These are phyloP conservation scores for Sturmia bella DNA, from an alignment of 2,888 invertebrate species.

Conservation along the genomic window DNA sequence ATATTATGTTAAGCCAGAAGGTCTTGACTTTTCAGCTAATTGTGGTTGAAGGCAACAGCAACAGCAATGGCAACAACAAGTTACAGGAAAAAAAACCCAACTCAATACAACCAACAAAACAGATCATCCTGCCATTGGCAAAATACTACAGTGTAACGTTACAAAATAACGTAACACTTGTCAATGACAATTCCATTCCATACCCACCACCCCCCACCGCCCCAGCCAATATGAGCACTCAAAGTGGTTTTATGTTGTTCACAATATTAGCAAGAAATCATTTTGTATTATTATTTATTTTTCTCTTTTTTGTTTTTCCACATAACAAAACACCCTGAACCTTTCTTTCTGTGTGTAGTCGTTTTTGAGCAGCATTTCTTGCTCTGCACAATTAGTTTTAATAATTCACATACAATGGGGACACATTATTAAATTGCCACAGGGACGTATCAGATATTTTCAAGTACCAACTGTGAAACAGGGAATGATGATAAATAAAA, in stretches of 20 bases:
- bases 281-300: background rate
- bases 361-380: conserved; percentile 15
- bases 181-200: conserved; percentile 29
- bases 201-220: too few species aligned
- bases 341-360: background rate
- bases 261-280: conserved; percentile 24
- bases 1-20: conserved; percentile 47
- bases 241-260: conserved; percentile 10
- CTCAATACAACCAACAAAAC: background rate
- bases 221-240: background rate
- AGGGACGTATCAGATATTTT: conserved; percentile 64
- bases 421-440: conserved; percentile 68
- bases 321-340: background rate
- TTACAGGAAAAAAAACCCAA: background rate
- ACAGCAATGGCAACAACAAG: conserved; percentile 8
- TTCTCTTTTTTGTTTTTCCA: too few species aligned
- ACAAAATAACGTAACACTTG: conserved; percentile 14
- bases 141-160: background rate
- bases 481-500: background rate
- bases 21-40: conserved; percentile 63
- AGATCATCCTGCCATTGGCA: conserved; percentile 1
- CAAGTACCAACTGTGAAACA: conserved; percentile 46
- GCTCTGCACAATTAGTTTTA: conserved; percentile 64
- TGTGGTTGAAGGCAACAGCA: conserved; percentile 55
- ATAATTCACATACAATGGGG: conserved; percentile 68